Conservation (phyloP, 2,888 invertebrate species). For the Erebia palarica region DNA sequence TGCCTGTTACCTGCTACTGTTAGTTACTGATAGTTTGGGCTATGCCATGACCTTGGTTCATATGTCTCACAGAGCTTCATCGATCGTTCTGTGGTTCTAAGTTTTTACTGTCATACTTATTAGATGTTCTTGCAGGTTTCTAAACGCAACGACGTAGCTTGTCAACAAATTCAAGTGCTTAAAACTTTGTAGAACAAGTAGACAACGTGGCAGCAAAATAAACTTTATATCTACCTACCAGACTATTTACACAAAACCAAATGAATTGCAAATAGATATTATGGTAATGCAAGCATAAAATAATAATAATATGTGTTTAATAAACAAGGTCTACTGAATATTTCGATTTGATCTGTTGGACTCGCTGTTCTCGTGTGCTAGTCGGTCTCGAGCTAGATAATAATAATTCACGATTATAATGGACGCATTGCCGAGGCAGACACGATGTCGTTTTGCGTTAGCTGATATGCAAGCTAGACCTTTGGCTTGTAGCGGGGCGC, state of each 20-base stretch:
- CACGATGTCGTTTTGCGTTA: conserved; percentile 57
- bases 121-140: neutral
- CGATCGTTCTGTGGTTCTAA: too few relatives aligned
- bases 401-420: conserved; percentile 36
- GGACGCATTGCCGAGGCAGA: conserved; percentile 46
- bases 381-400: conserved; percentile 30
- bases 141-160: too few relatives aligned
- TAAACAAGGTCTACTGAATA: neutral
- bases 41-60: too few relatives aligned
- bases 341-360: neutral
- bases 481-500: conserved; percentile 55
- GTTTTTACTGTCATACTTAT: too few relatives aligned
- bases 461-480: conserved; percentile 54
- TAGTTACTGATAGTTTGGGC: too few relatives aligned
- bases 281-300: conserved; percentile 1
- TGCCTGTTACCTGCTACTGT: too few relatives aligned
- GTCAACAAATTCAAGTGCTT: neutral
- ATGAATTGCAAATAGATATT: conserved; percentile 3
- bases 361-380: conserved; percentile 24
- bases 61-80: too few relatives aligned
- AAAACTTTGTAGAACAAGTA: neutral
- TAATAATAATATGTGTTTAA: neutral
- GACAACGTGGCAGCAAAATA: conserved; percentile 8
- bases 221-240: neutral
- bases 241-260: neutral